Percentiles rank a stretch among this genome's conserved stretches.
Evolutionary conservation across 2,888 invertebrate genomes (phyloP).

Genomic region (Torymus auratus): DNA sequence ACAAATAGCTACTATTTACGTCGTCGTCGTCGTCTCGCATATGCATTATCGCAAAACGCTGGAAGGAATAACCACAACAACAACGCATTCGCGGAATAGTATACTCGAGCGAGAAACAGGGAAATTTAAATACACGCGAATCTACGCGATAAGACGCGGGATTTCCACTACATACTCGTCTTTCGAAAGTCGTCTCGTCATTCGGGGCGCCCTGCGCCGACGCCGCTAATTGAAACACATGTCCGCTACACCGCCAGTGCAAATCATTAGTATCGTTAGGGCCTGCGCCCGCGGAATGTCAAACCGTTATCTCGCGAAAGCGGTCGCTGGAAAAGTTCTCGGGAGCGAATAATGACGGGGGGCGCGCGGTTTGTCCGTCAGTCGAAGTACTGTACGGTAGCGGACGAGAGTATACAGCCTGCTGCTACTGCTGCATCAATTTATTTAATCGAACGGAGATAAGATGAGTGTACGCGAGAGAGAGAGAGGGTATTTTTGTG

Average conservation of each 20-base stretch:
- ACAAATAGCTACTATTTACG: no score
- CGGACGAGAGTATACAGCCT: no score
- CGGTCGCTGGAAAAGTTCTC: constrained; percentile 13
- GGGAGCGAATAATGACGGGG: constrained; percentile 21
- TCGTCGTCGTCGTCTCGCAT: no score
- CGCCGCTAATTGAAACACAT: constrained; percentile 51
- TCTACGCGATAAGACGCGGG: neutral
- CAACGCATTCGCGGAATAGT: no score
- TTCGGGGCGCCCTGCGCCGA: neutral
- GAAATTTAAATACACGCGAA: constrained; percentile 13
- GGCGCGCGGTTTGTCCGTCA: no score
- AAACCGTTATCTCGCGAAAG: constrained; percentile 50
- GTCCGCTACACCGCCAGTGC: neutral
- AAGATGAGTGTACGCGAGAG: constrained; percentile 12
- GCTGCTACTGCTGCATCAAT: constrained; percentile 21
- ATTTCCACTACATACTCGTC: neutral
- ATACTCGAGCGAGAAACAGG: neutral
- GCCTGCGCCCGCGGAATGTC: constrained; percentile 38
- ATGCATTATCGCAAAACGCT: neutral
- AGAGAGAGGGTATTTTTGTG: neutral
- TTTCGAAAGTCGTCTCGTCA: constrained; percentile 39
- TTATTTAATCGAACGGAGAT: constrained; percentile 49
- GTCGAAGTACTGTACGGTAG: no score
- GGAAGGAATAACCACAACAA: neutral
- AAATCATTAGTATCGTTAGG: constrained; percentile 49